Base-by-base conservation (phyloP, 2,888 invertebrate genomes). In the Drosophila prostipennis region DNA sequence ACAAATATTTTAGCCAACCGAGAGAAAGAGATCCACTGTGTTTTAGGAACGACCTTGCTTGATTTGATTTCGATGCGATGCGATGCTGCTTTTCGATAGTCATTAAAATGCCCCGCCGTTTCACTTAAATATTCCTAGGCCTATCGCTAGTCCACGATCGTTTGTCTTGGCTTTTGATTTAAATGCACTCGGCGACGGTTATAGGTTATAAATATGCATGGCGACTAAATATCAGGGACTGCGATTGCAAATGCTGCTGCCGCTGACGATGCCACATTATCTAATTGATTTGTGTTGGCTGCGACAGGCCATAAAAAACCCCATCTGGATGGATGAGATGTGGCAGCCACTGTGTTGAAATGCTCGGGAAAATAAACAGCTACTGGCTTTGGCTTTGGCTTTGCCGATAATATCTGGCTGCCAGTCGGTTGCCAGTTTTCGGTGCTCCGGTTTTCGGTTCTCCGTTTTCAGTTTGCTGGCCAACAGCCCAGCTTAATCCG, bases 121-220 rank as follows among this genome's bases (percentile, higher is more conserved):
- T 29, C 29, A 29, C 29, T 29, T 76, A 76, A 82, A 86, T 83
- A 82, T 67, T 64, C 64, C 49, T 60, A 68, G 70, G 48, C 61
- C 52, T 88, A 82, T 74, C 43, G 32, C 48, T 6, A 2, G 13
- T 19, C 48, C 61, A n/a, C 32, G 65, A 49, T 55, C 63, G 72
- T 78, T 78, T 77, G 68, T 80, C 80, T 78, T 69, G 39, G 56
- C 70, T 75, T 75, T 78, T 82, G 87, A 89, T 81, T 89, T 78
- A 81, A 89, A 78, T 89, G 89, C 87, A 85, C 74, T 89, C 87
- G 72, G 74, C 72, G 72, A 74, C 75, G 79, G 26, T 26, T 26
- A 26, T 26, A 5, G 26, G 69, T 69, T 72, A 84, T 85, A 81
- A 85, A 85, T 85, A 85, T 85, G 87, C 85, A 89, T 85, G 61